Percentiles rank a stretch among this genome's conserved stretches.
Conservation (phyloP, 2,113 vertebrate species). For the Bambusicola thoracicus region DNA sequence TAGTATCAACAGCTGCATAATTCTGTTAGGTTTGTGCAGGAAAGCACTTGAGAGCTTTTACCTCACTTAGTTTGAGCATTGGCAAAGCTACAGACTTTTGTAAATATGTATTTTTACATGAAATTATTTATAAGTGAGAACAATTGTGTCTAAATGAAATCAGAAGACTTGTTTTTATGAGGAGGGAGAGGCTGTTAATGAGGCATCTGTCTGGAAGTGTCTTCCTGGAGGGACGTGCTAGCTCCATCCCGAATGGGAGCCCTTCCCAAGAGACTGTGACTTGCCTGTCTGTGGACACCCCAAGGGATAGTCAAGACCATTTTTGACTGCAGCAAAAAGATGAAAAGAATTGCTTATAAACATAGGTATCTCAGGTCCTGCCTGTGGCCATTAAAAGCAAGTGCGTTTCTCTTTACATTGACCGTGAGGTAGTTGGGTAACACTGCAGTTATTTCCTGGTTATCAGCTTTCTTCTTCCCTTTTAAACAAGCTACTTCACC, state of each 20-base stretch:
- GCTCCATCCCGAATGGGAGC: not conserved
- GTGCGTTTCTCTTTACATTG: not conserved
- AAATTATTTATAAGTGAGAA: not conserved
- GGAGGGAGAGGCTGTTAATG: not conserved
- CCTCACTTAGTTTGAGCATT: not conserved
- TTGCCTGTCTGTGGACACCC: rapidly evolving
- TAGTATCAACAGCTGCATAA: not conserved
- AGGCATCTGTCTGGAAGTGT: rapidly evolving
- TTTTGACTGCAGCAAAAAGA: not conserved
- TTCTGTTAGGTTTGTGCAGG: not conserved
- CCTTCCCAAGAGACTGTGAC: not conserved
- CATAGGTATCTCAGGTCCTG: not conserved
- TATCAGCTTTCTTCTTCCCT: not conserved
- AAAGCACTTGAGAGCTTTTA: not conserved
- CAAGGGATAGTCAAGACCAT: not conserved
- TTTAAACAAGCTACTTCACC: not conserved
- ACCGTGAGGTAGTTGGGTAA: not conserved
- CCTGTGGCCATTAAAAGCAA: not conserved
- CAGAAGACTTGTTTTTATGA: rapidly evolving
- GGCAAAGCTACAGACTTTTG: not conserved
- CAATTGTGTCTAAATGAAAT: not conserved
- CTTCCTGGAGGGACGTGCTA: not conserved
- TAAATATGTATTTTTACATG: not conserved
- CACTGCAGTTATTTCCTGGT: not conserved
- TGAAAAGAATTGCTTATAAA: not conserved